Evolutionary conservation across 2,888 invertebrate genomes (phyloP).

Genomic region (Sminthurinus aureus): DNA sequence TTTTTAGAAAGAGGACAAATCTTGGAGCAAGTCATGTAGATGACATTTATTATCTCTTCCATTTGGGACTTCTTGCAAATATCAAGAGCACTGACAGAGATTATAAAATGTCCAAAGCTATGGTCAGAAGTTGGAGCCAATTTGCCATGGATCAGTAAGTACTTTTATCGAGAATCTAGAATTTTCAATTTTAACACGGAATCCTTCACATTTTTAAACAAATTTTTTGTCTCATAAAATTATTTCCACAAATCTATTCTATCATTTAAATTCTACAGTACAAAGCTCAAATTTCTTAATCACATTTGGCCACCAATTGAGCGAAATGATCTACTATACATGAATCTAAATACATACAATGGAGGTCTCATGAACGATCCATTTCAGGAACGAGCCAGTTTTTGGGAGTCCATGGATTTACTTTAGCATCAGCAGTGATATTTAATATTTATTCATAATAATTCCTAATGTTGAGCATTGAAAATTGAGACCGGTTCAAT

Average conservation of each 20-base stretch:
- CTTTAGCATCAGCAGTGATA: too few species aligned
- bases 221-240: too few species aligned
- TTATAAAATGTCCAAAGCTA: conserved; percentile 27
- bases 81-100: conserved; percentile 4
- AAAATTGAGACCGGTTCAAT: too few species aligned
- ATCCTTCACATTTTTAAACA: background rate
- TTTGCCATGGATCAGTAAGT: conserved; percentile 28
- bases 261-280: too few species aligned
- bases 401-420: conserved; percentile 17
- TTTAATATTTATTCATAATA: too few species aligned
- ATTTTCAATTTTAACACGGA: background rate
- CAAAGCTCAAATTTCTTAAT: conserved; percentile 8
- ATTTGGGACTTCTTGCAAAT: conserved; percentile 1
- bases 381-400: conserved; percentile 10
- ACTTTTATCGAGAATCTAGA: too few species aligned
- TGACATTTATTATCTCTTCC: conserved; percentile 22
- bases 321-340: background rate
- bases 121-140: conserved; percentile 26
- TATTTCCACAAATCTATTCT: too few species aligned
- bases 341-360: conserved; percentile 10
- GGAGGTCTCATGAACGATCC: conserved; percentile 18
- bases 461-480: too few species aligned
- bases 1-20: conserved; percentile 17
- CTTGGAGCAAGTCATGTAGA: conserved; percentile 15
- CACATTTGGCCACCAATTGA: conserved; percentile 20